These are phyloP conservation scores for Xiphorhynchus erythropygius DNA, from an alignment of 2,797 vertebrate genomes.

Conservation along the genomic window DNA sequence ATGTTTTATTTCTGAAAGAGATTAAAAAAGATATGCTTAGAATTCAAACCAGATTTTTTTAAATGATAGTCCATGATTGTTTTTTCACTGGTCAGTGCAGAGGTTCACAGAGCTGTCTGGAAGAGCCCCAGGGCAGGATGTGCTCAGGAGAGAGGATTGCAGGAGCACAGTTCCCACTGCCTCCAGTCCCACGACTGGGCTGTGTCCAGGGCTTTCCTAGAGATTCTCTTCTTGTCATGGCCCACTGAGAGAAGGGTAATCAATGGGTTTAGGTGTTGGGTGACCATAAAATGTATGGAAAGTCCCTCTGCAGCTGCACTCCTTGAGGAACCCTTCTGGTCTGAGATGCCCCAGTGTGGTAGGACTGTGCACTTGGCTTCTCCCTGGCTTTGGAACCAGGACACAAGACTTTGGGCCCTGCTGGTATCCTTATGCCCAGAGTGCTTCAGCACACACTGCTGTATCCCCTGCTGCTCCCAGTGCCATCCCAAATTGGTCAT, in stretches of 20 bases:
- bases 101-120: background rate
- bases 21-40: background rate
- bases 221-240: background rate
- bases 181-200: background rate
- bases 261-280: too few species aligned
- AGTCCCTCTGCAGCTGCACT: background rate
- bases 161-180: background rate
- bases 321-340: background rate
- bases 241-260: background rate
- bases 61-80: background rate
- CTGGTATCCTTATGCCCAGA: background rate
- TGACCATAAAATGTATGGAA: too few species aligned
- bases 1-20: background rate
- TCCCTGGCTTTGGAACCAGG: background rate
- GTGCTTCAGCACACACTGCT: background rate
- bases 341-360: background rate
- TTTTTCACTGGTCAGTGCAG: background rate
- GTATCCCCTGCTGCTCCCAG: background rate
- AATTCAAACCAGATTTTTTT: background rate
- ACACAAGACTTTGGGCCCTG: background rate
- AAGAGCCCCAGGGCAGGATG: background rate
- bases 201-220: background rate
- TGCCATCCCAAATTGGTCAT: background rate
- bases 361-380: background rate
- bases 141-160: background rate